Conservation (phyloP, 2,888 invertebrate species). For the Gibbula magus region DNA sequence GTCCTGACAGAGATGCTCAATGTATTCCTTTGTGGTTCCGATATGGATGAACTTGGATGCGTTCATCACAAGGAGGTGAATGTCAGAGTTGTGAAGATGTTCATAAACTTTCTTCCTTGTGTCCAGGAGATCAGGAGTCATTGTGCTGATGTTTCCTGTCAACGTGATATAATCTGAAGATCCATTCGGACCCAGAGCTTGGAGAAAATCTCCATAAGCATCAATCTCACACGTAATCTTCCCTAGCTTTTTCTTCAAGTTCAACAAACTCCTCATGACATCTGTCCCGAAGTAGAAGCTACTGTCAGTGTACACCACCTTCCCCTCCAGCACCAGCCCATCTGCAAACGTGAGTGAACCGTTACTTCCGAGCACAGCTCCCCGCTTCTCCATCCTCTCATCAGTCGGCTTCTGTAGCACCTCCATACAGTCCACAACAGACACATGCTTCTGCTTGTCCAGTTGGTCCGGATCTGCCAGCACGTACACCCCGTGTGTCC, state of each 20-base stretch:
- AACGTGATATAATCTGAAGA: constrained; percentile 67
- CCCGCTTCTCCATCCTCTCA: constrained; percentile 70
- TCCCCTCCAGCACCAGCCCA: constrained; percentile 48
- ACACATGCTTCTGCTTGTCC: constrained; percentile 50
- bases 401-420: constrained; percentile 76
- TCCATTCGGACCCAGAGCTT: constrained; percentile 72
- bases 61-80: constrained; percentile 72
- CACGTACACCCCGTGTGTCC: constrained; percentile 76
- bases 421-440: constrained; percentile 68
- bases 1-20: constrained; percentile 68
- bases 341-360: constrained; percentile 48
- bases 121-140: constrained; percentile 58
- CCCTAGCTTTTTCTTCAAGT: constrained; percentile 64
- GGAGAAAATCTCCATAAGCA: constrained; percentile 77
- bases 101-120: constrained; percentile 67
- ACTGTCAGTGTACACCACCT: constrained; percentile 76
- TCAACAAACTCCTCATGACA: constrained; percentile 68
- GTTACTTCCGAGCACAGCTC: constrained; percentile 67
- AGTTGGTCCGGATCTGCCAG: constrained; percentile 58
- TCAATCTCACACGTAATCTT: constrained; percentile 75
- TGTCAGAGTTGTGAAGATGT: constrained; percentile 61
- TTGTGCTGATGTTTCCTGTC: constrained; percentile 63
- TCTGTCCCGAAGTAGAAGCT: constrained; percentile 75
- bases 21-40: constrained; percentile 75
- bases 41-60: constrained; percentile 76